Evolutionary conservation across 92 coral and sea anemone species (phyloP).

Genomic region (Epizoanthus fatuus): DNA sequence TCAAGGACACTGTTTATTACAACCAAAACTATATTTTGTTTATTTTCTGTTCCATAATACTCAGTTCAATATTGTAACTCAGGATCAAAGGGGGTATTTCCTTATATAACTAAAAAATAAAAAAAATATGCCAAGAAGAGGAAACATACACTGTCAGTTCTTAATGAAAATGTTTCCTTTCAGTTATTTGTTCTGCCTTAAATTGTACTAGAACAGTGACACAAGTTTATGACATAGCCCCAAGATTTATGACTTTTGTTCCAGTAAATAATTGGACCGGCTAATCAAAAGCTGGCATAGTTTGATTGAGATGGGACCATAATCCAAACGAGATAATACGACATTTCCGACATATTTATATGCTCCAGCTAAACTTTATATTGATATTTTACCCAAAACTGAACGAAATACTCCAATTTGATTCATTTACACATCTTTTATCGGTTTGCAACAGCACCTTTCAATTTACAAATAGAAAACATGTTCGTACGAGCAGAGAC

Average conservation of each 20-base stretch:
- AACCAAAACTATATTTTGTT: no score
- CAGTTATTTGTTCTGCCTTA: not conserved
- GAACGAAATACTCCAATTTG: not conserved
- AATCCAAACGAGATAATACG: no score
- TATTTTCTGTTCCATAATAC: no score
- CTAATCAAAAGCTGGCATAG: not conserved
- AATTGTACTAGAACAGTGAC: not conserved
- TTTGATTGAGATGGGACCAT: not conserved
- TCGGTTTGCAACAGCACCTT: no score
- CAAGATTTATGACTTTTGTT: not conserved
- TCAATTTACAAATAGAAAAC: no score
- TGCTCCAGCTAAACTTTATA: no score
- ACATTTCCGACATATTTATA: no score
- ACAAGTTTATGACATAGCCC: slow-evolving; percentile 1
- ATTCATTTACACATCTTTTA: no score
- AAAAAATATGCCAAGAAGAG: not conserved
- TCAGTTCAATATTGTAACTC: not conserved
- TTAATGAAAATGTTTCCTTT: not conserved
- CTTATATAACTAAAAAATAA: not conserved
- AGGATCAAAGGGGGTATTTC: not conserved
- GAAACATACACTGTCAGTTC: not conserved
- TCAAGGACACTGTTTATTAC: no score
- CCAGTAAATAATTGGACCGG: not conserved
- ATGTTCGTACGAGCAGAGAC: no score
- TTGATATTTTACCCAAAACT: not conserved